Base-by-base conservation (phyloP, 1,140 invertebrate species). In the Wiebesia pumilae region DNA sequence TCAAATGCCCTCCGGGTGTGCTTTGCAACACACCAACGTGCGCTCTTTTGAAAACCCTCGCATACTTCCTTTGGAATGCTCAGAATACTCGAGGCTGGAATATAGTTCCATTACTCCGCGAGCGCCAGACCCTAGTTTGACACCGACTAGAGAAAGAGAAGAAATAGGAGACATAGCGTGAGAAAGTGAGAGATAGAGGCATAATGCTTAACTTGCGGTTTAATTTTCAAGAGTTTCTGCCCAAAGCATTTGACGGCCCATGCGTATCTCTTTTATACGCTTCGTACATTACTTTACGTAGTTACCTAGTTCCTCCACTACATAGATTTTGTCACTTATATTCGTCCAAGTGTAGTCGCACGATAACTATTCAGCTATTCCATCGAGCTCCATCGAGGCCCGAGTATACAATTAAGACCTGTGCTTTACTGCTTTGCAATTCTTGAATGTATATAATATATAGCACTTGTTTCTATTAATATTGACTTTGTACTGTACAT, bases 31-130 rank as follows among this genome's bases (percentile, higher is more conserved):
- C 80, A 24, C 79, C 14, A 27, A 7, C 7, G 24, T 30, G 81
- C 67, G 83, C 87, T 84, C 87, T 89, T 86, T 87, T 85, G 75
- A 86, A 87, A 81, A 73, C 79, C 82, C 84, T 85, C 86, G 84
- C 85, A 89, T 89, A 87, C 85, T 88, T 88, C n/a, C 21, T 75
- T 81, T 73, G 86, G 78, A 87, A 88, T 86, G 88, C 85, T 88
- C 85, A 83, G 85, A 84, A 83, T 85, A 84, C 86, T 84, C 85
- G 73, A 69, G 78, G 81, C 80, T 40, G 78, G 79, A 84, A 80
- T 89, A 88, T 84, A 83, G 75, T 87, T 87, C 80, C 80, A 86
- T 83, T 86, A 79, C 81, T 82, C 40, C 43, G 27, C 9, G 43
- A 24, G 73, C 10, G 30, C 40, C 21, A 38, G 27, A 10, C 58